phyloP scores from a whole-genome alignment of 2,797 vertebrate species.

The Lemur catta region DNA sequence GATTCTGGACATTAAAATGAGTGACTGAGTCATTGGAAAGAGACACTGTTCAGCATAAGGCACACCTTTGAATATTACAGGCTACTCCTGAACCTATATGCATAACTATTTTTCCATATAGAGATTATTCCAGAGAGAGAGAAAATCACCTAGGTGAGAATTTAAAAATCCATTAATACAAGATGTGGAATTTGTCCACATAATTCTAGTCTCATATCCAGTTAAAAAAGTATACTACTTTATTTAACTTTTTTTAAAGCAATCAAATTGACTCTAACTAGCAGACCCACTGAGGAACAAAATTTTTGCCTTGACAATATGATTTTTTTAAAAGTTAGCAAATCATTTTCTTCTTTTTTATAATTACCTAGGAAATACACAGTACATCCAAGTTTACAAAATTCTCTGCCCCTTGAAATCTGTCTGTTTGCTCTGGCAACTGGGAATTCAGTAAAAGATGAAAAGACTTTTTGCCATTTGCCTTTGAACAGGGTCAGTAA shows the following conservation, averaged over 20 bases:
- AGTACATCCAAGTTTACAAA: not conserved
- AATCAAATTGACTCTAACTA: not conserved
- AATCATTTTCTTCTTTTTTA: conserved; percentile 12
- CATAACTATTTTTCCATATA: not conserved
- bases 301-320: not conserved
- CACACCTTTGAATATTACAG: not conserved
- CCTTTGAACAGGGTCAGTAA: not conserved
- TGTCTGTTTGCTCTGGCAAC: not conserved
- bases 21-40: not conserved
- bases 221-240: not conserved
- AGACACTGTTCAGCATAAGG: not conserved
- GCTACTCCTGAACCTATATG: not conserved
- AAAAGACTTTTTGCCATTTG: not conserved
- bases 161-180: not conserved
- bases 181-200: not conserved
- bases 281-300: not conserved
- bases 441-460: conserved; percentile 2
- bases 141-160: not conserved
- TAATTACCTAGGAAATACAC: not conserved
- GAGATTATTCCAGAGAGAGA: not conserved
- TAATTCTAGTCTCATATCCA: not conserved
- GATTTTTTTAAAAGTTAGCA: not conserved
- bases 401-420: not conserved
- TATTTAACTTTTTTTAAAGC: not conserved
- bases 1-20: not conserved